These are phyloP conservation scores for Paradoxurus hermaphroditus DNA, from an alignment of 2,113 vertebrate genomes.

Conservation along the genomic window DNA sequence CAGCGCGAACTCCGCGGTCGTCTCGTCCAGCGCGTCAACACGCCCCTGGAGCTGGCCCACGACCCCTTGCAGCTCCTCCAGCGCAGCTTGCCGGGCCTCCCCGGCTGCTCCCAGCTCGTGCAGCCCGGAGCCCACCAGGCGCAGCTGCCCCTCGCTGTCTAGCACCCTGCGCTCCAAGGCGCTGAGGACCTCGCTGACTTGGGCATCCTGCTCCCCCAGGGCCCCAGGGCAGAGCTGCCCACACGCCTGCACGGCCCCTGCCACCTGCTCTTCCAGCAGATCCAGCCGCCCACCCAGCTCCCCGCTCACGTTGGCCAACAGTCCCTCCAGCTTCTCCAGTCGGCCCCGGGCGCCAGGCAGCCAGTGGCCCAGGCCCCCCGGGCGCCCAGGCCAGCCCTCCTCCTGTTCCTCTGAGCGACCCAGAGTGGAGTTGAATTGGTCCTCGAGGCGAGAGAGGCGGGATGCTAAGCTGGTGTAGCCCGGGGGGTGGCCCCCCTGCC, in stretches of 20 bases:
- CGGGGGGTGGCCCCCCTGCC: slow-evolving; percentile 49
- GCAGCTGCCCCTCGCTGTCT: slow-evolving; percentile 84
- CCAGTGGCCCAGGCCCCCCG: slow-evolving; percentile 64
- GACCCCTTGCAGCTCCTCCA: slow-evolving; percentile 81
- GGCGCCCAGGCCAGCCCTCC: background rate
- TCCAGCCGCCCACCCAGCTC: slow-evolving; percentile 79
- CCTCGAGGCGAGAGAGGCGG: slow-evolving; percentile 87
- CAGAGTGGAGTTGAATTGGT: slow-evolving; percentile 87
- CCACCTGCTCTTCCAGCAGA: slow-evolving; percentile 81
- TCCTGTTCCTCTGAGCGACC: slow-evolving; percentile 85
- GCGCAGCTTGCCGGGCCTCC: slow-evolving; percentile 78
- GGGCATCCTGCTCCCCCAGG: slow-evolving; percentile 50
- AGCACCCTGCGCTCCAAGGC: slow-evolving; percentile 86
- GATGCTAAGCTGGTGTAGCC: slow-evolving; percentile 84
- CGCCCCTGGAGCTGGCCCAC: slow-evolving; percentile 79
- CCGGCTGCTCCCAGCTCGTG: slow-evolving; percentile 84
- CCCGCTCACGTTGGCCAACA: slow-evolving; percentile 81
- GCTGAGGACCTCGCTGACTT: slow-evolving; percentile 82
- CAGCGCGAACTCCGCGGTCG: slow-evolving; percentile 75
- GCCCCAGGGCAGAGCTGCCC: slow-evolving; percentile 80
- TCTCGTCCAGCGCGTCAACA: slow-evolving; percentile 74
- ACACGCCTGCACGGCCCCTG: slow-evolving; percentile 80
- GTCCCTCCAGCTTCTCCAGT: slow-evolving; percentile 66
- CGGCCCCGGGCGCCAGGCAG: slow-evolving; percentile 81
- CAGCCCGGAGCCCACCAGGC: slow-evolving; percentile 82